Evolutionary conservation across 2,888 invertebrate genomes (phyloP), one percentile per base, ranked within the genome.

Genomic region (Heliconius erato): DNA sequence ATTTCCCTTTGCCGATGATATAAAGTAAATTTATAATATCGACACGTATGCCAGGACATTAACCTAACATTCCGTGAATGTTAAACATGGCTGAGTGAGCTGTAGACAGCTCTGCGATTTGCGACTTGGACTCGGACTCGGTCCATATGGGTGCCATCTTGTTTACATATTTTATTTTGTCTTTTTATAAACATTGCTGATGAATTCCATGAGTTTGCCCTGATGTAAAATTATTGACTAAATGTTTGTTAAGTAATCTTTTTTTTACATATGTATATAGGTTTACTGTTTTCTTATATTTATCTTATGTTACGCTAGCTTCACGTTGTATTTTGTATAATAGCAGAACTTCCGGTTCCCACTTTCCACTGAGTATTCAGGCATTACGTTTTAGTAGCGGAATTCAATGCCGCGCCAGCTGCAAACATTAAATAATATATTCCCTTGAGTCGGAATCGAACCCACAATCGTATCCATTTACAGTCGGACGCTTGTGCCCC

Each of bases 61-160:
- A 90, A 91, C 91, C 91, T 88, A 89, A 89, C 90, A 91, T 92
- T 91, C 91, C 90, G 83, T 88, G 89, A 88, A 87, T 90, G 89
- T 86, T 87, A 88, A 90, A 87, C 89, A 88, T 87, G 87, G 76
- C 87, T 87, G 86, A 87, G 90, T 89, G 89, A 88, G 89, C 88
- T 86, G 87, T 89, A 88, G 87, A 84, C 85, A 87, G 82, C 86
- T 86, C 85, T 86, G 87, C 86, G 86, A 88, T 87, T 88, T 85
- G 87, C 87, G 84, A 86, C 40, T 40, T 9, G 59, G 79, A 65
- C 40, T 40, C 40, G 59, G 79, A 65, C 82, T 79, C 78, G 83
- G 81, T 81, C 81, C 79, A 77, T 83, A 14, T 44, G 65, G 11
- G 67, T 67, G 40, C 63, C 78, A 28, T 78, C 65, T 76, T 76